Conservation (phyloP, 2,113 vertebrate genomes). For the Protobothrops flavoviridis region DNA sequence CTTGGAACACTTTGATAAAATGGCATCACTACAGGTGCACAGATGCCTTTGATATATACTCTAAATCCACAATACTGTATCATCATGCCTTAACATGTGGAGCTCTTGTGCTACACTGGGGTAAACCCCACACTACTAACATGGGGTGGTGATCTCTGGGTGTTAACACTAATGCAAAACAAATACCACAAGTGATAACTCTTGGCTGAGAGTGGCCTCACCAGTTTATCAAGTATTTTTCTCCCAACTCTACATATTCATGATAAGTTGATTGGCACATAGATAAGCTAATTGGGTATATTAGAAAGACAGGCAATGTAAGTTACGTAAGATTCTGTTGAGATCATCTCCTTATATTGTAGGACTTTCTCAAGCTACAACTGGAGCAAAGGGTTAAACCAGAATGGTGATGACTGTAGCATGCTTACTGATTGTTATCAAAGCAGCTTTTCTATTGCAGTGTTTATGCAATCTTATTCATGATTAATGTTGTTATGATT, state of each 20-base stretch:
- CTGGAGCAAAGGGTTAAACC: background rate
- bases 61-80: background rate
- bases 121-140: background rate
- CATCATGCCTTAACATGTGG: background rate
- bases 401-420: background rate
- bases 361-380: background rate
- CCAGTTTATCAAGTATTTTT: slow-evolving; percentile 3
- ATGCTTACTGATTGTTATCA: background rate
- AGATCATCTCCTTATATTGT: background rate
- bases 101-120: background rate
- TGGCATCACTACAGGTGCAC: background rate
- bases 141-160: background rate
- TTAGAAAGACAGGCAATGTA: background rate
- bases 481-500: background rate
- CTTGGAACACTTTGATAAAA: background rate
- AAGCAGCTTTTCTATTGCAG: background rate
- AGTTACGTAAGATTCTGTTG: background rate
- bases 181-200: background rate
- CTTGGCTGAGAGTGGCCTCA: background rate
- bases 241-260: background rate
- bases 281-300: background rate
- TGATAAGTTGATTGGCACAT: background rate
- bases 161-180: background rate
- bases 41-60: background rate
- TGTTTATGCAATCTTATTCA: background rate